A percentile compares a stretch with the other conserved stretches of the same genome.
Conservation (phyloP, 2,797 vertebrate genomes). For the Sus cebifrons region DNA sequence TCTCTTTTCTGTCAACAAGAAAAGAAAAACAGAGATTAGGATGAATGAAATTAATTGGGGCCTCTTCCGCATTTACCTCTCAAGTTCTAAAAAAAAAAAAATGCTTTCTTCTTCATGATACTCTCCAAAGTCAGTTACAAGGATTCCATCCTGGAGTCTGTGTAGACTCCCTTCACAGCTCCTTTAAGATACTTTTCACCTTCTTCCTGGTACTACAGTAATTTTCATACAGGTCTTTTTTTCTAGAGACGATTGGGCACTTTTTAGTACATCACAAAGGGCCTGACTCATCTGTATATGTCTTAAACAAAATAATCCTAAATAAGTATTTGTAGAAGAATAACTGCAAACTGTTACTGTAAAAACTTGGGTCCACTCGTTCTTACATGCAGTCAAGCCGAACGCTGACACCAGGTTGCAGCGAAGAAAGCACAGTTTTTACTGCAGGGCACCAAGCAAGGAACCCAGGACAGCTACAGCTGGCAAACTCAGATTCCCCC, state of each 20-base stretch:
- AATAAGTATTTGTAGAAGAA: neutral
- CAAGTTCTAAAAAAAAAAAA: neutral
- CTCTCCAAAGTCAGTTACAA: neutral
- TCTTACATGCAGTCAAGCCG: neutral
- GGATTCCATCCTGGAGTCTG: neutral
- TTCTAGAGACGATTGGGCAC: neutral
- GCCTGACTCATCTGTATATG: neutral
- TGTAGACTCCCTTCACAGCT: neutral
- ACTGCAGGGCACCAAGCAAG: neutral
- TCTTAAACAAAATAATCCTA: neutral
- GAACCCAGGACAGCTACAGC: accelerated
- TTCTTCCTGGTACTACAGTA: neutral
- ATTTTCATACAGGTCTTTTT: neutral
- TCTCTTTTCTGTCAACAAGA: neutral
- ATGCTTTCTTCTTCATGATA: neutral
- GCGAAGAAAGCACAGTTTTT: neutral
- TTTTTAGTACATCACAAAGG: neutral
- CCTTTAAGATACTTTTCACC: neutral
- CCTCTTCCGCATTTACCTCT: neutral
- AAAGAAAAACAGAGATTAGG: neutral
- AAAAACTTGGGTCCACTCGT: neutral
- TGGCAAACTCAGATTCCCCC: neutral
- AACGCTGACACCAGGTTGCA: neutral
- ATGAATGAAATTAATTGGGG: neutral
- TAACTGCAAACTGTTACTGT: neutral